Evolutionary conservation across 1,140 invertebrate species (phyloP).

Genomic region (Leguminivora glycinivorella): DNA sequence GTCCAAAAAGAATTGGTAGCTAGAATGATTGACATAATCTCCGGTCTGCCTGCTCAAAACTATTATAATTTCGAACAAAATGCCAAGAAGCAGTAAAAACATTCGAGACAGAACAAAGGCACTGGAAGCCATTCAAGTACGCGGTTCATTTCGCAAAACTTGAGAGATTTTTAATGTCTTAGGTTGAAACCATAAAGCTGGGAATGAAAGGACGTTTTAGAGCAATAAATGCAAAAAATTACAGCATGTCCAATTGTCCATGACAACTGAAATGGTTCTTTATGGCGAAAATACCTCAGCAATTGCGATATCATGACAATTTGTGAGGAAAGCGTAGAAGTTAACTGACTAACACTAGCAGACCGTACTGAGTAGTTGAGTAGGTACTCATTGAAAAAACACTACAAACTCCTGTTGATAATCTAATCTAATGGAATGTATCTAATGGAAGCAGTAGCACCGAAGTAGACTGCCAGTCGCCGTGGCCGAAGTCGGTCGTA

Average conservation of each 20-base stretch:
- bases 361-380: too few relatives aligned
- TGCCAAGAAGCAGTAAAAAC: background rate
- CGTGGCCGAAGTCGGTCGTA: too few relatives aligned
- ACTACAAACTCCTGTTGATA: too few relatives aligned
- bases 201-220: background rate
- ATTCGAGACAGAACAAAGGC: constrained; percentile 7
- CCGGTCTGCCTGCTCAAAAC: background rate
- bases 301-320: background rate
- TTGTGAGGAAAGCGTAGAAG: background rate
- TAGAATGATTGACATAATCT: background rate
- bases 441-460: too few relatives aligned
- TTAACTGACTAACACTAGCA: background rate
- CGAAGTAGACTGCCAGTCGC: too few relatives aligned
- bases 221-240: background rate
- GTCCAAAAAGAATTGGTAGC: background rate
- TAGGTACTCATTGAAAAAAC: too few relatives aligned
- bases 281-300: background rate
- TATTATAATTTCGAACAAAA: background rate
- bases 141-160: constrained; percentile 10
- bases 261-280: background rate
- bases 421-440: too few relatives aligned
- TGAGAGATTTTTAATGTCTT: constrained; percentile 12
- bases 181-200: background rate
- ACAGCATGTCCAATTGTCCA: too few relatives aligned
- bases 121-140: background rate